A percentile compares a stretch with the other conserved stretches of the same genome.
Conservation (phyloP, 2,113 vertebrate species). For the Phalacrocorax aristotelis region DNA sequence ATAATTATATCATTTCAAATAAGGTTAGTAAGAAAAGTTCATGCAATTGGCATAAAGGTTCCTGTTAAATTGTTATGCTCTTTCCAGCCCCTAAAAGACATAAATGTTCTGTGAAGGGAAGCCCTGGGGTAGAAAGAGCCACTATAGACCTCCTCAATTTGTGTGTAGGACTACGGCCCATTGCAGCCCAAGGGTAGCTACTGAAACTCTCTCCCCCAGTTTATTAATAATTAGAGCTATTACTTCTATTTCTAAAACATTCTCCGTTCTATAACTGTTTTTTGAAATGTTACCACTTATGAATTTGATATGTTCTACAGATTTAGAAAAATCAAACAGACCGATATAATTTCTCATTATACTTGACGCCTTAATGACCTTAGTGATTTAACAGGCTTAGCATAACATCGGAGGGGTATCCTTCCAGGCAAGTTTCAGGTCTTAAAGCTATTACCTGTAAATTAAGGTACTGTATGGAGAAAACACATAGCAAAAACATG, state of each 20-base stretch:
- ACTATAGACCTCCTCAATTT: neutral
- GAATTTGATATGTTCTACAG: neutral
- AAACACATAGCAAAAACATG: fast-evolving
- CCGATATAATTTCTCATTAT: neutral
- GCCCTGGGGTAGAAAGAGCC: neutral
- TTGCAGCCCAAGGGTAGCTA: neutral
- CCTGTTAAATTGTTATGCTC: neutral
- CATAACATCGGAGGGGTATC: neutral
- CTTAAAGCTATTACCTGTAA: neutral
- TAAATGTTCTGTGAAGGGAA: neutral
- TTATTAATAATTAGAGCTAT: neutral
- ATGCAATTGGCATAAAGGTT: neutral
- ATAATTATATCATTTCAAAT: neutral
- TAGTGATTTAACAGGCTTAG: neutral
- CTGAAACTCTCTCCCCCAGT: neutral
- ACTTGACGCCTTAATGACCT: neutral
- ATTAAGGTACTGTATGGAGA: neutral
- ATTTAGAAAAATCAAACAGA: neutral
- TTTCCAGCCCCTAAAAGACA: neutral
- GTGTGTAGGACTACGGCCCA: fast-evolving
- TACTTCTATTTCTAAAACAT: neutral
- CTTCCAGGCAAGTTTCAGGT: too few species aligned
- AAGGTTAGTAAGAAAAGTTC: neutral
- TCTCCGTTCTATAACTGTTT: neutral
- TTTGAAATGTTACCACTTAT: neutral